Conservation (phyloP, 2,113 vertebrate genomes). For the Parotia lawesii region DNA sequence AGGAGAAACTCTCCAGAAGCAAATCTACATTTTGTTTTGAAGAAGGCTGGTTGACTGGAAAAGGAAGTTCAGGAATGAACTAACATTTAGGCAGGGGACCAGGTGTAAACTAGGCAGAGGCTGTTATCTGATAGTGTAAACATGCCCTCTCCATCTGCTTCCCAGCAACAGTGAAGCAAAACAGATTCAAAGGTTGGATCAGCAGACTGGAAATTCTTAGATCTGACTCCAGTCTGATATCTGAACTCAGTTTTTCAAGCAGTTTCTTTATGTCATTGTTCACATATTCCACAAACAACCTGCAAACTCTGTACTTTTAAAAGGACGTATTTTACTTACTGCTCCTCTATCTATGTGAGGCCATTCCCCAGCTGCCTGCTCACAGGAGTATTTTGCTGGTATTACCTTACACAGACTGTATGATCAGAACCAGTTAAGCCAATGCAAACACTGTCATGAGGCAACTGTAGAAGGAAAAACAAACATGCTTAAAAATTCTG, state of each 20-base stretch:
- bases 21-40: background rate
- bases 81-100: slow-evolving; percentile 22
- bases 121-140: slow-evolving; percentile 27
- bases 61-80: background rate
- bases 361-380: background rate
- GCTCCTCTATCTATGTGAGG: background rate
- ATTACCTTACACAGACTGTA: background rate
- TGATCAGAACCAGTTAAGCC: background rate
- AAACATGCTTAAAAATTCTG: background rate
- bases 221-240: background rate
- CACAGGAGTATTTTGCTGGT: background rate
- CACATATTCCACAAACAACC: background rate
- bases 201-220: slow-evolving; percentile 5
- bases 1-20: background rate
- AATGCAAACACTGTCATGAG: background rate
- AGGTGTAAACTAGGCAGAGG: slow-evolving; percentile 33
- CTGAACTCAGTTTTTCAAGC: background rate
- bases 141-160: background rate
- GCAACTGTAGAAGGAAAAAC: background rate
- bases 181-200: background rate
- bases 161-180: slow-evolving; percentile 3
- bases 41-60: background rate
- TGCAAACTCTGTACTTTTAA: background rate
- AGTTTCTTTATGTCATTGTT: background rate
- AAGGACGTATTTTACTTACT: background rate